Conservation (phyloP, 2,797 vertebrate genomes). For the Manis crassicaudata region DNA sequence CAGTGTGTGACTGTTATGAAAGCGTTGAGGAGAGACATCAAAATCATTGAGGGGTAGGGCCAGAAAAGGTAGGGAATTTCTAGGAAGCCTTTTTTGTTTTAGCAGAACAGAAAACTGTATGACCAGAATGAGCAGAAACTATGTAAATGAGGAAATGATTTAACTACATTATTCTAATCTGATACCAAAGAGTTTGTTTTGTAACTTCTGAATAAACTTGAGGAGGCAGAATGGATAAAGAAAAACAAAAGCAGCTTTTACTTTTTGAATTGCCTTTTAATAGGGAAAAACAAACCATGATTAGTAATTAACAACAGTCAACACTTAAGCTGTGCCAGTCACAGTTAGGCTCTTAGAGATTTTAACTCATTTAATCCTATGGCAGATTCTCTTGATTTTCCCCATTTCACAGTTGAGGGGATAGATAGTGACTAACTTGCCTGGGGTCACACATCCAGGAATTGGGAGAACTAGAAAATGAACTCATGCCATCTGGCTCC, state of each 20-base stretch:
- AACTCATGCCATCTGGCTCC: neutral
- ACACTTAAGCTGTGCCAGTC: neutral
- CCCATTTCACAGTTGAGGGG: neutral
- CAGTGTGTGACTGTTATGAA: neutral
- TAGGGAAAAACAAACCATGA: neutral
- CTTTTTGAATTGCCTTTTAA: slow-evolving; percentile 49
- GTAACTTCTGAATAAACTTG: slow-evolving; percentile 11
- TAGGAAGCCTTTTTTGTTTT: slow-evolving; percentile 35
- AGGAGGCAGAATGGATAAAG: slow-evolving; percentile 29
- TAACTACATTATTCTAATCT: slow-evolving; percentile 1
- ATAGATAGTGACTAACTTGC: neutral
- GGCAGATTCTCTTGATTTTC: neutral
- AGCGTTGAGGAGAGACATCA: neutral
- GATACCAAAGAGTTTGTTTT: slow-evolving; percentile 5
- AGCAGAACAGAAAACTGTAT: neutral
- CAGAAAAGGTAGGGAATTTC: neutral
- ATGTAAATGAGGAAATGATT: slow-evolving; percentile 19
- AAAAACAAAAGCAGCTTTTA: slow-evolving; percentile 46
- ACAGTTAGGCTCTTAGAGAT: neutral
- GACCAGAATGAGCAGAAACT: slow-evolving; percentile 19
- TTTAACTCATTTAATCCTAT: neutral
- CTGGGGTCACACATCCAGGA: neutral
- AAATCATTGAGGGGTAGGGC: neutral
- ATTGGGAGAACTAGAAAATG: neutral
- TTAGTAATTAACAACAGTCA: neutral